A percentile compares a stretch with the other conserved stretches of the same genome.
phyloP scores from a whole-genome alignment of 2,113 vertebrate genomes.

The Perognathus longimembris region DNA sequence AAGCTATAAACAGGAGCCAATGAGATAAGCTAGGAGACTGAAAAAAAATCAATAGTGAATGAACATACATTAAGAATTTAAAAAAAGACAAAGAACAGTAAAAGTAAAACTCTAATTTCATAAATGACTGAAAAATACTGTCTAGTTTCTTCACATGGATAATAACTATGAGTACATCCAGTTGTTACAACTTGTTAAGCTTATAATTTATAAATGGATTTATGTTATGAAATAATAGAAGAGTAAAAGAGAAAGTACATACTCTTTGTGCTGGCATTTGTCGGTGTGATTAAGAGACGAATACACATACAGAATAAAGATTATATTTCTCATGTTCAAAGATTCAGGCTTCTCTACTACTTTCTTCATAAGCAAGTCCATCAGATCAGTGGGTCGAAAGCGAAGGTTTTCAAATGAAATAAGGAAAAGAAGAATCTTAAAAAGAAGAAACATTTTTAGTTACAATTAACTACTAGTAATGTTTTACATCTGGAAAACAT shows the following conservation, averaged over 20 bases:
- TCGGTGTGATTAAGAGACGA: conserved; percentile 90
- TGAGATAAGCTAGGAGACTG: neutral
- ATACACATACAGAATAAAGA: conserved; percentile 88
- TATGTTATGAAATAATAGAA: neutral
- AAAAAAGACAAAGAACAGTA: neutral
- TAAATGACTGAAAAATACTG: neutral
- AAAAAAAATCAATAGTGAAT: conserved; percentile 39
- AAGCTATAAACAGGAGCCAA: conserved; percentile 25
- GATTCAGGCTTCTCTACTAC: conserved; percentile 84
- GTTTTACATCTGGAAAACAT: conserved; percentile 41
- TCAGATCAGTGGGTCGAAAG: conserved; percentile 87
- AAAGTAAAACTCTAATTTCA: conserved; percentile 48
- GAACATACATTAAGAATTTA: neutral
- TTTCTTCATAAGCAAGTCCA: conserved; percentile 89
- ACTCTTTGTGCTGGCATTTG: conserved; percentile 85
- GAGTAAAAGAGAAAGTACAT: conserved; percentile 73
- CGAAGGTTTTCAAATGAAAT: conserved; percentile 85
- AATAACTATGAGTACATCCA: neutral
- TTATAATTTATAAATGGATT: neutral
- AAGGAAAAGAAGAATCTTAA: conserved; percentile 90
- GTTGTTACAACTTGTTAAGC: neutral
- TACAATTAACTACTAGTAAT: neutral
- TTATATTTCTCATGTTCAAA: conserved; percentile 86
- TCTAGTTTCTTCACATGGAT: neutral
- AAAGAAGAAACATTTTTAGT: conserved; percentile 60